Evolutionary conservation across 2,113 vertebrate species (phyloP), one percentile per base, ranked within the genome.

Genomic region (Lates calcarifer): DNA sequence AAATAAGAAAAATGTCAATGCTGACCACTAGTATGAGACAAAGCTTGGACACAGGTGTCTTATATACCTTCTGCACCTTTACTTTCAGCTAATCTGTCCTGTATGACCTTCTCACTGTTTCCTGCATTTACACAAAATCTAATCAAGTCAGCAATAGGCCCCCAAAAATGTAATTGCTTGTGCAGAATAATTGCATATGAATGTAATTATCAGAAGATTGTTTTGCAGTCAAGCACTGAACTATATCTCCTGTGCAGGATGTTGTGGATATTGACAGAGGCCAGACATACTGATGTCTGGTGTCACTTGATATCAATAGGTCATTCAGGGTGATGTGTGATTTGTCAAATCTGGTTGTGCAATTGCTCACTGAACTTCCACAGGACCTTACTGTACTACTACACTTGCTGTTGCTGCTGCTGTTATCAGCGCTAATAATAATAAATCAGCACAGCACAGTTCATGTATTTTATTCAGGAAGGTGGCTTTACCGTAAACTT

Each of bases 311-410:
- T 75, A 84, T 79, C 87, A 91, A 77, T 87, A 70, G 79, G 83
- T 91, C 86, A 49, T 64, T 83, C 51, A 85, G 91, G 89, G 79
- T 89, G 74, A 92, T 79, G 70, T 53, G 53, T 75, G 57, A 79
- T 84, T 70, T 49, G 79, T 74, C 76, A 86, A 79, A 79, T 47
- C 56, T 56, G 66, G 39, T 69, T 83, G 73, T 80, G 62, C 45
- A 61, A 39, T 63, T 14, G 28, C 49, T 43, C 51, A 28, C 64
- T 82, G 66, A 56, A 53, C 75, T 72, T 83, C 87, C 79, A 83
- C 79, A 62, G 85, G 29, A 67, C 51, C 64, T 77, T 33, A 18
- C 63, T 37, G 17, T 37, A 35, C 24, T 53, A 68, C 71, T 29
- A 49, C 2, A 49, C 18, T 37, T 64, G 37, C 45, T 22, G 39